These are phyloP conservation scores for Baronia brevicornis DNA, from an alignment of 2,888 invertebrate species.

Conservation along the genomic window DNA sequence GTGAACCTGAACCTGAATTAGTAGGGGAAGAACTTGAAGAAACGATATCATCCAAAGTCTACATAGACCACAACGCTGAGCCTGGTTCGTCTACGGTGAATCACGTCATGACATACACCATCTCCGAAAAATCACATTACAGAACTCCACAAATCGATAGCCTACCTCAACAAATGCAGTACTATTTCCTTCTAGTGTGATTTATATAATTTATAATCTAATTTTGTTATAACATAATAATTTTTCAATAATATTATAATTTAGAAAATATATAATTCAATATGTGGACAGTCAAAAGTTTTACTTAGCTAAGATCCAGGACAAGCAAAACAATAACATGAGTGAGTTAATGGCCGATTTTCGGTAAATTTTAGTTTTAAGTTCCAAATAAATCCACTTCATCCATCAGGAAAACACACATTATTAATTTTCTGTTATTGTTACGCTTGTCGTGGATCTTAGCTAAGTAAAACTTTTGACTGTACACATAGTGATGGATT, in stretches of 20 bases:
- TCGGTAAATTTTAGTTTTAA: too few relatives aligned
- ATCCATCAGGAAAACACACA: too few relatives aligned
- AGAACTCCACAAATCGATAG: conserved; percentile 51
- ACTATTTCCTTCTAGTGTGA: conserved; percentile 54
- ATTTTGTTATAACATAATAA: conserved; percentile 9
- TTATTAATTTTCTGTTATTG: too few relatives aligned
- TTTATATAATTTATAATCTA: conserved; percentile 10
- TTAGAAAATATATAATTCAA: conserved; percentile 3
- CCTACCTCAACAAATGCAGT: conserved; percentile 62
- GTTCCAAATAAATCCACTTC: too few relatives aligned
- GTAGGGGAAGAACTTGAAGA: conserved; percentile 62
- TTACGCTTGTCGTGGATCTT: too few relatives aligned
- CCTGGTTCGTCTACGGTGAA: conserved; percentile 56
- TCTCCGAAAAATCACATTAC: conserved; percentile 59
- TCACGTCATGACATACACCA: conserved; percentile 58
- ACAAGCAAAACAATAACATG: too few relatives aligned
- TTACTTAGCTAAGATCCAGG: too few relatives aligned
- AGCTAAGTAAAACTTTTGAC: too few relatives aligned
- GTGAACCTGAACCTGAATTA: conserved; percentile 48
- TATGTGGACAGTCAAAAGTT: too few relatives aligned
- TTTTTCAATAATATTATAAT: conserved; percentile 17
- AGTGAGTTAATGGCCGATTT: too few relatives aligned
- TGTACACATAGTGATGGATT: too few relatives aligned
- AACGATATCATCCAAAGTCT: conserved; percentile 51
- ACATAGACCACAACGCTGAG: conserved; percentile 49